Evolutionary conservation across 2,113 vertebrate genomes (phyloP).

Genomic region (Bucco capensis): DNA sequence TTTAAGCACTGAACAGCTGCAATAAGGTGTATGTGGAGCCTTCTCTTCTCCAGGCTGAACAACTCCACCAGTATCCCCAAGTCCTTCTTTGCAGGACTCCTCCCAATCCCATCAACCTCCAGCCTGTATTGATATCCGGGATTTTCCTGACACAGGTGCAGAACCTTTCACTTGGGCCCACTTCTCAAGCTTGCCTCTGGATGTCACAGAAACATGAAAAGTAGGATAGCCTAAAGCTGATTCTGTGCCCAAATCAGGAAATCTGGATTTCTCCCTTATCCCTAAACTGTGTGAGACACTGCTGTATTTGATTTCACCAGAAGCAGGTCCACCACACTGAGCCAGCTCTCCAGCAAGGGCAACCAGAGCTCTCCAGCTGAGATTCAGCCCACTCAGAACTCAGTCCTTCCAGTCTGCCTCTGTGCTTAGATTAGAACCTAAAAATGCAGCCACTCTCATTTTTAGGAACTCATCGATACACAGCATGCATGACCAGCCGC

Average conservation of each 20-base stretch:
- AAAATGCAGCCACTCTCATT: background rate
- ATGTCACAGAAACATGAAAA: background rate
- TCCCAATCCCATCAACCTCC: no score
- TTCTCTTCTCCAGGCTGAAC: no score
- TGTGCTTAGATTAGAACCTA: background rate
- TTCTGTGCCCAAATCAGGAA: background rate
- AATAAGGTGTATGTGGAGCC: no score
- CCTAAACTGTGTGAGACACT: rapidly evolving
- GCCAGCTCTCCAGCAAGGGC: background rate
- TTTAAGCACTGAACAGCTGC: no score
- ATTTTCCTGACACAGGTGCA: no score
- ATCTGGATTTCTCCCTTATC: background rate
- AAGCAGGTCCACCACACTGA: background rate
- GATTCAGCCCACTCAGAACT: rapidly evolving
- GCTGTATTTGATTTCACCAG: background rate
- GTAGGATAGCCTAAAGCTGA: background rate
- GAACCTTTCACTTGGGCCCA: no score
- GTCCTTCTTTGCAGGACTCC: no score
- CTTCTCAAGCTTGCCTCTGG: no score
- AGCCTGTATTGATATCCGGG: no score
- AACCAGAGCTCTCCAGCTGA: background rate
- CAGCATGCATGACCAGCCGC: background rate
- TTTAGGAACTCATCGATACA: background rate
- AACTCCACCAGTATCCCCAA: no score
- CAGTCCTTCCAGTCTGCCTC: background rate